Conservation (phyloP, 64 coral and sea anemone genomes). For the Actinia tenebrosa region DNA sequence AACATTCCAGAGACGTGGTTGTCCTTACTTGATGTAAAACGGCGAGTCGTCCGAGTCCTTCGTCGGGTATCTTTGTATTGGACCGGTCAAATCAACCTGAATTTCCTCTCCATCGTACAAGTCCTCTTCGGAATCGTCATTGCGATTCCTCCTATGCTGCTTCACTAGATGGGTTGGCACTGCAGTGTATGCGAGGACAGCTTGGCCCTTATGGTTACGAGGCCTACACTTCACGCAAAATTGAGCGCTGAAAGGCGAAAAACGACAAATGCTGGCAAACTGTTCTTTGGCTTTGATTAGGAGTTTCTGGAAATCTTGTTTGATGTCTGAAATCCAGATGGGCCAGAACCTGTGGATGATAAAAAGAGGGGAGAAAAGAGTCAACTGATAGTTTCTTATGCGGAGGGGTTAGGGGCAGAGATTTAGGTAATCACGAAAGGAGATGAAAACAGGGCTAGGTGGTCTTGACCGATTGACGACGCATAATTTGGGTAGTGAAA, state of each 20-base stretch:
- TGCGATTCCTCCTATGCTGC: background rate
- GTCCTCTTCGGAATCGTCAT: background rate
- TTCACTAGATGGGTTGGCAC: background rate
- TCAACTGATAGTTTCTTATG: background rate
- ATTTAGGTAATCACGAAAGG: background rate
- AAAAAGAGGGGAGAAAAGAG: background rate
- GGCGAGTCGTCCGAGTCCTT: background rate
- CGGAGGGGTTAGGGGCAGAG: background rate
- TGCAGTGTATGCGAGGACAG: background rate
- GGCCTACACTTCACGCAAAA: background rate
- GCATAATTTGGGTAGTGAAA: too few species aligned
- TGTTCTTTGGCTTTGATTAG: background rate
- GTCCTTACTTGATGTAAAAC: background rate
- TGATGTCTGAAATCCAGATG: background rate
- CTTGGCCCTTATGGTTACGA: background rate
- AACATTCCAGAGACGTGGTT: too few species aligned
- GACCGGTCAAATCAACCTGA: background rate
- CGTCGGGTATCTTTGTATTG: background rate
- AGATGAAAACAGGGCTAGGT: too few species aligned
- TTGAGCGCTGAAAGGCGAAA: background rate
- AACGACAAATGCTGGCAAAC: background rate
- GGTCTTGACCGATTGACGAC: too few species aligned
- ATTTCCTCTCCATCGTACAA: background rate
- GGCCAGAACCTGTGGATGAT: background rate
- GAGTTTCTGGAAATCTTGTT: background rate